These are phyloP conservation scores for Gambusia yucatana DNA, from an alignment of 2,797 vertebrate species.

Conservation along the genomic window DNA sequence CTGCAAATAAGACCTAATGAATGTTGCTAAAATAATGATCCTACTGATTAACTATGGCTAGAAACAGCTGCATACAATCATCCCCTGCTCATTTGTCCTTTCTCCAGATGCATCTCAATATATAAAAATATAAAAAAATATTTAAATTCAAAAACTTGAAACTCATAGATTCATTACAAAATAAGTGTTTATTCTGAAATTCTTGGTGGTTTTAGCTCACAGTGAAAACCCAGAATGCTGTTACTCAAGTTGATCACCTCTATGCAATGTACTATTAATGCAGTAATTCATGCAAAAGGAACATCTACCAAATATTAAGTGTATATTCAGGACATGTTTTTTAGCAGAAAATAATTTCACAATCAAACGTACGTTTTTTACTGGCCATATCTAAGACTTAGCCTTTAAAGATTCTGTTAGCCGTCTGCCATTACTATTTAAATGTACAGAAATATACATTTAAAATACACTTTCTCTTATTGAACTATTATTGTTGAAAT, in stretches of 20 bases:
- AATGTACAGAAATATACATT: background rate
- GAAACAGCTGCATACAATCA: conserved; percentile 7
- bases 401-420: background rate
- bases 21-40: conserved; percentile 33
- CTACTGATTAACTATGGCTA: conserved; percentile 30
- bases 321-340: background rate
- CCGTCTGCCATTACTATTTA: background rate
- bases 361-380: fast-evolving
- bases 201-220: background rate
- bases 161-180: background rate
- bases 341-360: background rate
- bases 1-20: conserved; percentile 49
- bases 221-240: background rate
- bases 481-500: background rate
- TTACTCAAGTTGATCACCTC: background rate
- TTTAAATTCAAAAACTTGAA: background rate
- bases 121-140: background rate
- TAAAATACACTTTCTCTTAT: background rate
- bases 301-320: background rate
- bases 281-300: background rate
- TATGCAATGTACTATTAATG: background rate
- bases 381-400: background rate
- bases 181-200: background rate
- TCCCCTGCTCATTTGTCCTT: conserved; percentile 29
- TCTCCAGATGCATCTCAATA: conserved; percentile 18